Conservation (phyloP, 2,888 invertebrate genomes). For the Eupsilia transversa region DNA sequence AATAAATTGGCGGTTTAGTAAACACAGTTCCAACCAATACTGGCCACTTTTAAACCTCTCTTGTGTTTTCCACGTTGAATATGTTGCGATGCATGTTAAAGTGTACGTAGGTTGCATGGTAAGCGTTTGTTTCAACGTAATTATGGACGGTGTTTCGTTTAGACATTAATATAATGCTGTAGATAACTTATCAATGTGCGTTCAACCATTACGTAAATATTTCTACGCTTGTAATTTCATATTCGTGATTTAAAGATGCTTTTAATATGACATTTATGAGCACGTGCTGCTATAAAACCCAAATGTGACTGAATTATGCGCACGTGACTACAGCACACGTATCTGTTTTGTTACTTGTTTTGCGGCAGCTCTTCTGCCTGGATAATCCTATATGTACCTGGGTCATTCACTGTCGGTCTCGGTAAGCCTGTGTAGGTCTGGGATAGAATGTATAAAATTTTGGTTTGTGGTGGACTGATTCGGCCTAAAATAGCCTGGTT, state of each 20-base stretch:
- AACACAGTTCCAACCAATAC: neutral
- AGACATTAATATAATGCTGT: conserved; percentile 2
- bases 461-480: neutral
- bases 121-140: neutral
- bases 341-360: neutral
- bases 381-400: neutral
- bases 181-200: conserved; percentile 32
- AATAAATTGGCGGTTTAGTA: neutral
- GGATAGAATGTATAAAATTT: neutral
- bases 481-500: neutral
- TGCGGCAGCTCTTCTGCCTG: neutral
- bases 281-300: conserved; percentile 6
- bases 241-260: conserved; percentile 6
- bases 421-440: too few relatives aligned
- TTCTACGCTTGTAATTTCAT: conserved; percentile 4
- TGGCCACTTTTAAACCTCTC: neutral
- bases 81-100: neutral
- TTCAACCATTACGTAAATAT: conserved; percentile 25
- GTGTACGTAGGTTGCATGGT: neutral
- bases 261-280: neutral
- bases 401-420: neutral
- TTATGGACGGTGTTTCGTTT: neutral
- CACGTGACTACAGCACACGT: conserved; percentile 17
- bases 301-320: conserved; percentile 3
- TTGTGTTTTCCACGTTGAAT: conserved; percentile 3